Percentiles rank a stretch among this genome's conserved stretches.
Conservation (phyloP, 1,140 invertebrate genomes). For the Arion vulgaris region DNA sequence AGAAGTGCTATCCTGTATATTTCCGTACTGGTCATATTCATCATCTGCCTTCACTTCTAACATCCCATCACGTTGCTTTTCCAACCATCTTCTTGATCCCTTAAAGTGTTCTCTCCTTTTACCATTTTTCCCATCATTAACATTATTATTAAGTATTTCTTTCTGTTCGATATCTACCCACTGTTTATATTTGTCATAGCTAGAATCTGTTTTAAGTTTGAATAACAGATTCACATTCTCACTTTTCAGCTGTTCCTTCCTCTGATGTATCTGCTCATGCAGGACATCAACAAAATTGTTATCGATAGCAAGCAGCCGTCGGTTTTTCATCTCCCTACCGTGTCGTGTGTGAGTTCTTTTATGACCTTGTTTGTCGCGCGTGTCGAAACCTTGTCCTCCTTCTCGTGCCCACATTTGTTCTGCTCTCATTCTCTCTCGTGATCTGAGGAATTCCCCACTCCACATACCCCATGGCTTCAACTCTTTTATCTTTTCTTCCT, state of each 20-base stretch:
- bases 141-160: no score
- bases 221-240: no score
- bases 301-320: neutral
- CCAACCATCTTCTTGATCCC: no score
- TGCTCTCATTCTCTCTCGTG: neutral
- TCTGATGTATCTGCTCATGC: neutral
- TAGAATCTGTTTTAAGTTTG: neutral
- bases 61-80: no score
- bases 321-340: neutral
- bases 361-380: neutral
- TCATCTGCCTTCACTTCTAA: no score
- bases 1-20: no score
- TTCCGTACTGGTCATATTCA: no score
- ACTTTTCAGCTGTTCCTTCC: neutral
- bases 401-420: neutral
- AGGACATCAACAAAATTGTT: neutral
- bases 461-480: neutral
- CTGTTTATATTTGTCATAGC: neutral
- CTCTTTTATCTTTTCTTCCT: neutral
- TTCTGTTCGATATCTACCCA: no score
- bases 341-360: neutral
- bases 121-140: no score
- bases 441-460: no score
- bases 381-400: neutral
- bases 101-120: neutral